A percentile compares a stretch with the other conserved stretches of the same genome.
These are phyloP conservation scores for Papilio machaon DNA, from an alignment of 1,140 invertebrate species.

Conservation along the genomic window DNA sequence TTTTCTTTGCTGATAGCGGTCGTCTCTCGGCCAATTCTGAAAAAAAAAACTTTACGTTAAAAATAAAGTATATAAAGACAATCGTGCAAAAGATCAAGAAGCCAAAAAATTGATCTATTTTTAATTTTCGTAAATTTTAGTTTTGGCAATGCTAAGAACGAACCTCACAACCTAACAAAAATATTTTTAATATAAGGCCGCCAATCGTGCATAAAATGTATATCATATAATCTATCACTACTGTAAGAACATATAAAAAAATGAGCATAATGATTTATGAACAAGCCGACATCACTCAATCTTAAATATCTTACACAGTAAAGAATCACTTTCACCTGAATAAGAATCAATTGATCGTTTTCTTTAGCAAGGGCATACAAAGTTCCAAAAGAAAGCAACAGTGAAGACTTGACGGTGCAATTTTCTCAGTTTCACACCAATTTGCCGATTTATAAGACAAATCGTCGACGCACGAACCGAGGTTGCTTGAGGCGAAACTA, in stretches of 20 bases:
- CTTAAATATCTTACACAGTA: conserved; percentile 8
- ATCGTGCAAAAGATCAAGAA: neutral
- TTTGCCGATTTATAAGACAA: conserved; percentile 64
- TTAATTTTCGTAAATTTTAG: neutral
- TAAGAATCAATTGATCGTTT: conserved; percentile 57
- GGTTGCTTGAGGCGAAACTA: conserved; percentile 35
- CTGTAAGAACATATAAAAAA: neutral
- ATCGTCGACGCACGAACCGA: conserved; percentile 50
- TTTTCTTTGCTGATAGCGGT: conserved; percentile 44
- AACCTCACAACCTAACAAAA: neutral
- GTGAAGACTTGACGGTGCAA: conserved; percentile 45
- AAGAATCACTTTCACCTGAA: conserved; percentile 53
- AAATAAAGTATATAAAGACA: neutral
- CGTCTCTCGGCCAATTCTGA: conserved; percentile 55
- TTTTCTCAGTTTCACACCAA: conserved; percentile 68
- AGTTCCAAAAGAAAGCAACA: conserved; percentile 55
- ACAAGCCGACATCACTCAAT: neutral
- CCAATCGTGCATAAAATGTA: neutral
- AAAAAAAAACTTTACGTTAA: conserved; percentile 49
- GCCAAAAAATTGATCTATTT: neutral
- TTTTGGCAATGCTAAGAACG: neutral
- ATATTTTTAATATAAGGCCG: neutral
- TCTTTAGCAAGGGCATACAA: conserved; percentile 57
- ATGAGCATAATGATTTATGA: conserved; percentile 29
- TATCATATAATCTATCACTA: neutral